A percentile compares a stretch with the other conserved stretches of the same genome.
These are phyloP conservation scores for Lanistes nyassanus DNA, from an alignment of 1,140 invertebrate species.

Conservation along the genomic window DNA sequence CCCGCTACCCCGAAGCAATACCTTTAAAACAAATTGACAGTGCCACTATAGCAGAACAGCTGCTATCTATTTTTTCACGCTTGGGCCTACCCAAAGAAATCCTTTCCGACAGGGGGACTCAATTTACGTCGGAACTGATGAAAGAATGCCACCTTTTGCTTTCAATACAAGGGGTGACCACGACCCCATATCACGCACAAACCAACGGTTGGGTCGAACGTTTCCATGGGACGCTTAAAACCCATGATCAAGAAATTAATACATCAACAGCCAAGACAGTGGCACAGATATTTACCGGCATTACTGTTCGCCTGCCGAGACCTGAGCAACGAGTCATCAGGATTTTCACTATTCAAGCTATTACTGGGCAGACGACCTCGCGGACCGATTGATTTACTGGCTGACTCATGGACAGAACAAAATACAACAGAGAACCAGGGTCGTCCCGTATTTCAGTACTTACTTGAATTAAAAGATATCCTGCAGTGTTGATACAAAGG, in stretches of 20 bases:
- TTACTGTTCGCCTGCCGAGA: conserved; percentile 26
- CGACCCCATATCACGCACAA: too few relatives aligned
- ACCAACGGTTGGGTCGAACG: conserved; percentile 44
- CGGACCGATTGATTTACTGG: conserved; percentile 29
- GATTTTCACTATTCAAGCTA: conserved; percentile 27
- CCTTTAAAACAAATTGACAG: too few relatives aligned
- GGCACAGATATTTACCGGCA: conserved; percentile 49
- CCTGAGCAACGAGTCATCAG: conserved; percentile 22
- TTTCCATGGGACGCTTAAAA: conserved; percentile 48
- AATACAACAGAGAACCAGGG: conserved; percentile 33
- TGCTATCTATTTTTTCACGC: conserved; percentile 53
- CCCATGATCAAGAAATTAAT: conserved; percentile 45
- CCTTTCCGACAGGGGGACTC: conserved; percentile 32
- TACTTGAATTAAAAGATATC: conserved; percentile 22
- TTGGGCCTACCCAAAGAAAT: conserved; percentile 62
- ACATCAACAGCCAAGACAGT: conserved; percentile 45
- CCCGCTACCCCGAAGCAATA: too few relatives aligned
- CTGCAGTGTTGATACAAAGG: too few relatives aligned
- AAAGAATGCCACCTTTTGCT: conserved; percentile 33
- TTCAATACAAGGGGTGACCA: too few relatives aligned
- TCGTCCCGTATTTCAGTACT: conserved; percentile 24
- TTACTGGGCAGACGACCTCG: conserved; percentile 22
- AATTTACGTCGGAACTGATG: conserved; percentile 26
- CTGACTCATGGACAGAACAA: conserved; percentile 40
- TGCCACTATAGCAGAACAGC: conserved; percentile 31